Conservation (phyloP, 2,113 vertebrate species). For the Zapus hudsonius region DNA sequence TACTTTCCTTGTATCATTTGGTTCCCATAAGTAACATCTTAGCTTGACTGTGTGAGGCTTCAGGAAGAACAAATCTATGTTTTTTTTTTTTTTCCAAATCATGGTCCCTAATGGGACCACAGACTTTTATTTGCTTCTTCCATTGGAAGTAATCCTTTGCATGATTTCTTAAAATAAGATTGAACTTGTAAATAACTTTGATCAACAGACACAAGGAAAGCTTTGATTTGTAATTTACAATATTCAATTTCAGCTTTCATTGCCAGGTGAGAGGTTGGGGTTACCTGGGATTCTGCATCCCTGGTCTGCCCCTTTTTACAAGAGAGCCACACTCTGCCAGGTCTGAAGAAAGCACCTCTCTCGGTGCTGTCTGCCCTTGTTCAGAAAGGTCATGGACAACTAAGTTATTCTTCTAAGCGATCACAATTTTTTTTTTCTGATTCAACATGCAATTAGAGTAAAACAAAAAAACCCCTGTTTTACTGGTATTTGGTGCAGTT, state of each 20-base stretch:
- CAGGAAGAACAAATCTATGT: not conserved
- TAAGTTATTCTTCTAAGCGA: not conserved
- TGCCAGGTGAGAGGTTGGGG: rapidly evolving
- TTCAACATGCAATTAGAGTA: not conserved
- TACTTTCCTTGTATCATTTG: not conserved
- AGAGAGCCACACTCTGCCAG: not conserved
- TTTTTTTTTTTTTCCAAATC: not conserved
- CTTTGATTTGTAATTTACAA: not conserved
- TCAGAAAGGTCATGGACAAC: not conserved
- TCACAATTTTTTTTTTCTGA: not conserved
- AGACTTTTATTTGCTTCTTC: not conserved
- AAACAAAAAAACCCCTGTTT: too few relatives aligned
- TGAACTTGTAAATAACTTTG: not conserved
- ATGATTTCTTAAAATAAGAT: not conserved
- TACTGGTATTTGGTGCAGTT: not conserved
- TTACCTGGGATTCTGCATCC: not conserved
- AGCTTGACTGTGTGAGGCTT: not conserved
- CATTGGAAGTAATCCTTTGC: not conserved
- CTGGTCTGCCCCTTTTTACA: not conserved
- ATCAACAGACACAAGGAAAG: not conserved
- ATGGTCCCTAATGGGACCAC: not conserved
- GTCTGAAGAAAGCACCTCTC: not conserved
- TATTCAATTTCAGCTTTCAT: not conserved
- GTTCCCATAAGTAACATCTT: not conserved
- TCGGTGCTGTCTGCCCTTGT: not conserved